Evolutionary conservation across 2,888 invertebrate species (phyloP), one percentile per base, ranked within the genome.

Genomic region (Amorpha juglandis): DNA sequence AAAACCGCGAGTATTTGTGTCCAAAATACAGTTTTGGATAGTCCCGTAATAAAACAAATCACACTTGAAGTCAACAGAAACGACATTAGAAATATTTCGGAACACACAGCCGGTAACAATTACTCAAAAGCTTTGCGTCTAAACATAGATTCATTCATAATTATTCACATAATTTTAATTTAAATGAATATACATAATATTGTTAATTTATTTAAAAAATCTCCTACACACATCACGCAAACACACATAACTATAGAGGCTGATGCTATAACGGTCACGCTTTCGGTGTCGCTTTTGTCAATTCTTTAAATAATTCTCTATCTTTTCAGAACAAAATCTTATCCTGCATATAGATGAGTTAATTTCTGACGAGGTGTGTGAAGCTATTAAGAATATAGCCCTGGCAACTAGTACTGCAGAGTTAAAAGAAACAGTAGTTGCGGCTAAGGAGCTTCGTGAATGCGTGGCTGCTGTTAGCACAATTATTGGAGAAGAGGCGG

Each of bases 261-360:
- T 42, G 14, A 42, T 58, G 58, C 58, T 42, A 2, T 58, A 58
- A 42, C 19, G 2, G 58, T 6, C 16, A 58, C 12, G 42, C 19
- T 42, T 42, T 42, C 19, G 11, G 19, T 58, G 58, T 58, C 19
- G 42, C 19, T 42, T 19, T 12, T 42, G 14, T 12, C 42, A 6
- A 16, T 19, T 0, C 42, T 0, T 58, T 11, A 12, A 38, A 16
- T 58, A 19, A 58, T 58, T 58, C 9, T 19, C 8, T 58, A 12
- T 63, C n/a, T 51, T 77, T 75, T 7, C 69, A 77, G 77, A 71
- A 67, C 64, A 68, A 51, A 48, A 19, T 62, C 68, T 83, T 11
- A 68, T 79, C 45, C 71, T 76, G 35, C 80, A 79, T 33, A 78
- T 84, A 33, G 73, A 80, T 45, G 75, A 78, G 35, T 79, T 82